A percentile compares a stretch with the other conserved stretches of the same genome.
Evolutionary conservation across 2,888 invertebrate genomes (phyloP).

Genomic region (Xylocampa areola): DNA sequence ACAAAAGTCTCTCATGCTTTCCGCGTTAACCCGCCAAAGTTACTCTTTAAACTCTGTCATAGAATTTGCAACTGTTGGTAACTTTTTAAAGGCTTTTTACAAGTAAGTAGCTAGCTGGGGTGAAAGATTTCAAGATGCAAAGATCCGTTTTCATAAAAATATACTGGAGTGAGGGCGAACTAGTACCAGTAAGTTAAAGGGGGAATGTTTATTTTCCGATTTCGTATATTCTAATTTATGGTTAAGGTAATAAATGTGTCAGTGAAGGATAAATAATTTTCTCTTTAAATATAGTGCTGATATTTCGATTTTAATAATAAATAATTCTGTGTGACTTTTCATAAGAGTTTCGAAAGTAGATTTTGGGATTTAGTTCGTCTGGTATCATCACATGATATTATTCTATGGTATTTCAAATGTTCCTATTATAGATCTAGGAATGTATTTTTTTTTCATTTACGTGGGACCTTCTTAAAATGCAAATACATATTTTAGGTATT

Average conservation of each 20-base stretch:
- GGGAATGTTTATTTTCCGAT: constrained; percentile 26
- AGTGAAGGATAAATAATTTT: constrained; percentile 22
- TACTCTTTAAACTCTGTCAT: constrained; percentile 28
- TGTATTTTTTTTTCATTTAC: too few species aligned
- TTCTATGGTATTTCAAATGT: too few species aligned
- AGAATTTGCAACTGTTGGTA: constrained; percentile 24
- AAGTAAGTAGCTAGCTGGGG: constrained; percentile 32
- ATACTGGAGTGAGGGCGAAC: constrained; percentile 32
- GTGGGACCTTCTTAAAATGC: too few species aligned
- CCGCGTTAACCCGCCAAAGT: constrained; percentile 7
- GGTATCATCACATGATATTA: not conserved
- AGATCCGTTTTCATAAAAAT: constrained; percentile 16
- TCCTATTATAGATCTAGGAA: too few species aligned
- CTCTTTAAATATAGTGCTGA: constrained; percentile 20
- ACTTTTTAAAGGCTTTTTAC: constrained; percentile 40
- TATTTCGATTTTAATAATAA: constrained; percentile 3
- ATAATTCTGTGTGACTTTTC: too few species aligned
- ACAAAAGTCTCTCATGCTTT: constrained; percentile 12
- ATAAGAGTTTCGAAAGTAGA: constrained; percentile 29
- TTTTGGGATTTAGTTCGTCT: constrained; percentile 6
- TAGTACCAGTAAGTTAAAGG: constrained; percentile 11
- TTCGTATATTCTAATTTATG: constrained; percentile 3
- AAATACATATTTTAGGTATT: too few species aligned
- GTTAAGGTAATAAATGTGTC: constrained; percentile 41
- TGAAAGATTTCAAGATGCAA: constrained; percentile 29